Base-by-base conservation (phyloP, 2,797 vertebrate species). In the Oreochromis grahami region DNA sequence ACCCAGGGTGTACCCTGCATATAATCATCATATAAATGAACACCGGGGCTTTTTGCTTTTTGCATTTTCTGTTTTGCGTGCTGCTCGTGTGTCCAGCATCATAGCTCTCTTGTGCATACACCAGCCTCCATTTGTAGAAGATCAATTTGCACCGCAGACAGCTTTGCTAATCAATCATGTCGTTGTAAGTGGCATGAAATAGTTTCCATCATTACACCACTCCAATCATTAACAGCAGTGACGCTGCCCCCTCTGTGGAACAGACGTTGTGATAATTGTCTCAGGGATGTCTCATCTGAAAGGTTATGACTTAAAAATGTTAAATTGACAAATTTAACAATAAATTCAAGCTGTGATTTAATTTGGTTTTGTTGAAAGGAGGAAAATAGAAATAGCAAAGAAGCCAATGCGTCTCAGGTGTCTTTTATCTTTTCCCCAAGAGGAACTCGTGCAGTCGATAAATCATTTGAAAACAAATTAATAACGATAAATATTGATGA, bases 141-240 rank as follows among this genome's bases (percentile, higher is more conserved):
- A 92, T 88, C 78, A 83, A 90, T 88, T 79, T 55, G 50, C 48
- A 26, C 74, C 65, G 11, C 43, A 32, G 74, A 84, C 85, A 77
- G 32, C 72, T 83, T 89, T 19, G 65, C 26, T 13, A 77, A 93
- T 94, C 89, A 84, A 91, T 91, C 17, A 21, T 81, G 78, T 51
- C 77, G 43, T 80, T 84, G 19, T 84, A 81, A 86, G 56, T 43
- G 77, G 52, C 68, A 76, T 48, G 50, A 83, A 63, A 79, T 58
- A 2, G 83, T 77, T 76, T 70, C 80, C 26, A 24, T 72, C 76
- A 32, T 76, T 34, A 77, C 76, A 53, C 13, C 77, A 15, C 78
- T 82, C 34, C 7, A 2, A 72, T 85, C 63, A 48, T 80, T 81
- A 63, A 77, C 78, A 15, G 17, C 5, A 21, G 76, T 45, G 56